phyloP scores from a whole-genome alignment of 2,113 vertebrate species.

The Brachypteracias leptosomus region DNA sequence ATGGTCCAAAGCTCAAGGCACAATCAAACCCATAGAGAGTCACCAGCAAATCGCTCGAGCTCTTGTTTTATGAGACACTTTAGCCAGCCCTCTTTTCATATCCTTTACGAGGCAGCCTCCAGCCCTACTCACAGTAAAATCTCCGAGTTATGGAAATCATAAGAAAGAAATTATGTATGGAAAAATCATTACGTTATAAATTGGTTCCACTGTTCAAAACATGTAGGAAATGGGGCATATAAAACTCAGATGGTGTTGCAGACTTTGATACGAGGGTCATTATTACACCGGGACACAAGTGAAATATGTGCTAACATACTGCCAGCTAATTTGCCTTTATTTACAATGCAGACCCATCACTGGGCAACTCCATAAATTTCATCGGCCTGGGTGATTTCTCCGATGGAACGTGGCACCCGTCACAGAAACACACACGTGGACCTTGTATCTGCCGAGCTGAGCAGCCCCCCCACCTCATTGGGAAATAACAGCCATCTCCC shows the following conservation, averaged over 20 bases:
- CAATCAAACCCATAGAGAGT: constrained; percentile 39
- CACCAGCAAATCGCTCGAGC: constrained; percentile 30
- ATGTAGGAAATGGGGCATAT: constrained; percentile 79
- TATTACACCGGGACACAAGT: constrained; percentile 70
- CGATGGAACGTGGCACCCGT: not conserved
- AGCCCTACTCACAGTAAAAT: constrained; percentile 56
- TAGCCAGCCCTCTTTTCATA: constrained; percentile 57
- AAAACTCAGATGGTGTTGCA: constrained; percentile 76
- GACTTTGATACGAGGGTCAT: constrained; percentile 75
- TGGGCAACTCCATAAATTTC: constrained; percentile 62
- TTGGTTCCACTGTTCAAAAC: constrained; percentile 78
- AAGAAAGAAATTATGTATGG: constrained; percentile 80
- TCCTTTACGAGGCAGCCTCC: constrained; percentile 56
- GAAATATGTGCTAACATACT: constrained; percentile 74
- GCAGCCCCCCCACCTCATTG: not conserved
- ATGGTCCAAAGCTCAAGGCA: not conserved
- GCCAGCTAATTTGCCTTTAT: constrained; percentile 75
- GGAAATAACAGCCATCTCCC: not conserved
- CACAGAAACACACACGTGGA: not conserved
- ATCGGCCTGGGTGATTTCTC: constrained; percentile 36
- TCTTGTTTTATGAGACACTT: constrained; percentile 66
- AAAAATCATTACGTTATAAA: constrained; percentile 84
- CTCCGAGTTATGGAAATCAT: constrained; percentile 75
- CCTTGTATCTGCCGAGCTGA: not conserved
- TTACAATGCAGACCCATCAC: constrained; percentile 60